Conservation (phyloP, 1,140 invertebrate species). For the Aphidius ervi region DNA sequence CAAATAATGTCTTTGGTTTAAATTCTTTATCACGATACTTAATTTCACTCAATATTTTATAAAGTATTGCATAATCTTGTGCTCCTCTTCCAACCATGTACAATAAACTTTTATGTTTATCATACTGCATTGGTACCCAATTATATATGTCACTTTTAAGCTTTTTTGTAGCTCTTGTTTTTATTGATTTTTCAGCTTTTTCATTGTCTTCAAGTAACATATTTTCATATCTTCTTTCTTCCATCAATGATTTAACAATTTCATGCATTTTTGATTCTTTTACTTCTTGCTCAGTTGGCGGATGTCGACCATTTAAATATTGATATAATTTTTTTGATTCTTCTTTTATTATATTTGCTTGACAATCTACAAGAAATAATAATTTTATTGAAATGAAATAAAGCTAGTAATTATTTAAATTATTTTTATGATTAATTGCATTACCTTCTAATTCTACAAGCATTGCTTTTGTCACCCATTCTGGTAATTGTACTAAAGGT, state of each 20-base stretch:
- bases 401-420: constrained; percentile 7
- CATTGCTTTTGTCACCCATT: constrained; percentile 57
- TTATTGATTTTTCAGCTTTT: constrained; percentile 35
- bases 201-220: constrained; percentile 31
- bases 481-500: constrained; percentile 54
- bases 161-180: background rate
- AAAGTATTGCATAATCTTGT: constrained; percentile 71
- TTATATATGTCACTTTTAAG: constrained; percentile 28
- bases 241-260: constrained; percentile 41
- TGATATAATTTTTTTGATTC: constrained; percentile 56
- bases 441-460: constrained; percentile 52
- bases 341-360: constrained; percentile 52
- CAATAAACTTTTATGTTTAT: constrained; percentile 58
- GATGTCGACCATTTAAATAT: constrained; percentile 58
- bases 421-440: constrained; percentile 1
- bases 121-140: constrained; percentile 71
- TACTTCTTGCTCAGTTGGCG: constrained; percentile 59
- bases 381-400: constrained; percentile 6
- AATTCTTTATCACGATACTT: constrained; percentile 61
- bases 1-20: constrained; percentile 71
- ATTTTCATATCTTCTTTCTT: constrained; percentile 38
- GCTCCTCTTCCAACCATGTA: constrained; percentile 69
- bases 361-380: constrained; percentile 47
- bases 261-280: constrained; percentile 48
- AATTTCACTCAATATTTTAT: constrained; percentile 73